Evolutionary conservation across 1,140 invertebrate genomes (phyloP).

Genomic region (Zaprionus davidi): DNA sequence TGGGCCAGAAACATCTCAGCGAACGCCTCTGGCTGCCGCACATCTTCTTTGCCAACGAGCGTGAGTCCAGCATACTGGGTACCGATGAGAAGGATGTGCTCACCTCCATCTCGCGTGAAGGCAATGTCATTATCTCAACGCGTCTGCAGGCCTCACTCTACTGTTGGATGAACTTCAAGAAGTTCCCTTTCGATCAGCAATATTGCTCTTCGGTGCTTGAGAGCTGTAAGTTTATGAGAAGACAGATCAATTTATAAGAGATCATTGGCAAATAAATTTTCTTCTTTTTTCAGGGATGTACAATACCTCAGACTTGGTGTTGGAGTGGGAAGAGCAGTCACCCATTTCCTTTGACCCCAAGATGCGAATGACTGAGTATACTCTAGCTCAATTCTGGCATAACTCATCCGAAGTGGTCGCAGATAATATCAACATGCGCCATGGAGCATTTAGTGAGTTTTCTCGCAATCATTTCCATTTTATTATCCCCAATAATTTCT

Average conservation of each 20-base stretch:
- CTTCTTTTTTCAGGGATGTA: constrained; percentile 87
- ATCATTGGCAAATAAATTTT: too few species aligned
- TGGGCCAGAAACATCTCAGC: constrained; percentile 89
- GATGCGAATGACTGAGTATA: constrained; percentile 92
- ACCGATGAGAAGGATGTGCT: constrained; percentile 91
- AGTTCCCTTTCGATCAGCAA: constrained; percentile 94
- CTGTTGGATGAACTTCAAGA: constrained; percentile 92
- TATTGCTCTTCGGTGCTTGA: constrained; percentile 91
- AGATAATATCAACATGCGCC: constrained; percentile 86
- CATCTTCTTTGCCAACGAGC: constrained; percentile 92
- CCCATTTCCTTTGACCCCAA: constrained; percentile 91
- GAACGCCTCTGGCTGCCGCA: constrained; percentile 92
- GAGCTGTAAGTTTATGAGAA: constrained; percentile 87
- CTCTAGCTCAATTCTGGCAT: constrained; percentile 88
- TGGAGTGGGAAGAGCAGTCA: constrained; percentile 90
- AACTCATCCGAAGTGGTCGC: constrained; percentile 87
- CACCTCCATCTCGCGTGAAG: constrained; percentile 90
- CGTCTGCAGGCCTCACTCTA: constrained; percentile 91
- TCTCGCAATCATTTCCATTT: not conserved
- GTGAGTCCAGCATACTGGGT: constrained; percentile 88
- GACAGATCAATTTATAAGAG: not conserved
- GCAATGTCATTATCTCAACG: constrained; percentile 90
- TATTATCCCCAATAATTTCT: not conserved
- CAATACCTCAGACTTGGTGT: constrained; percentile 89
- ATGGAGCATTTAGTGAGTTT: constrained; percentile 88